Evolutionary conservation across 2,797 vertebrate species (phyloP).

Genomic region (Iguana delicatissima): DNA sequence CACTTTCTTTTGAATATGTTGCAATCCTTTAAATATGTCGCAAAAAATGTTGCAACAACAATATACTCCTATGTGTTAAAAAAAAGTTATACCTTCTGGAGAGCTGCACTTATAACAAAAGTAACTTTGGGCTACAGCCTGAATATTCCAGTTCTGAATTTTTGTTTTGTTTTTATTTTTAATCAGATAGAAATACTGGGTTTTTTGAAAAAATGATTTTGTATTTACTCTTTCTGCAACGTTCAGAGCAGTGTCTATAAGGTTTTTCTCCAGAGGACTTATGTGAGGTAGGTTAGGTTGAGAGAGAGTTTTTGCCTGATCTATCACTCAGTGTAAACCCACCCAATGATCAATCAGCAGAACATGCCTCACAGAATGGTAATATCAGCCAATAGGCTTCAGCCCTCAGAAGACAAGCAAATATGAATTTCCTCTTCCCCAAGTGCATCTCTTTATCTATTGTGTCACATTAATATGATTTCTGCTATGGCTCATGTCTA

Average conservation of each 20-base stretch:
- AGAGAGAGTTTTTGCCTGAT: neutral
- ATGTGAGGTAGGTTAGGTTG: neutral
- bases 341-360: too few relatives aligned
- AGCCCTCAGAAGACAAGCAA: neutral
- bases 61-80: neutral
- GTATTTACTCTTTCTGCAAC: neutral
- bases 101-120: neutral
- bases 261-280: neutral
- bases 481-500: neutral
- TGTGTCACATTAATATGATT: neutral
- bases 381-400: neutral
- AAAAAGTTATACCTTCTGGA: fast-evolving
- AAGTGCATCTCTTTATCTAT: neutral
- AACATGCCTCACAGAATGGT: too few relatives aligned
- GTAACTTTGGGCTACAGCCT: neutral
- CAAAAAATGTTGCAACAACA: neutral
- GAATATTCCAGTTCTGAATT: neutral
- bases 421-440: neutral
- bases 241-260: neutral
- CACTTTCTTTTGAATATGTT: neutral
- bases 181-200: neutral
- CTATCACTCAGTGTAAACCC: too few relatives aligned
- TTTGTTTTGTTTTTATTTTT: neutral
- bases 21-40: neutral
- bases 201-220: neutral